Base-by-base conservation (phyloP, 2,888 invertebrate species). In the Clostera curtula region DNA sequence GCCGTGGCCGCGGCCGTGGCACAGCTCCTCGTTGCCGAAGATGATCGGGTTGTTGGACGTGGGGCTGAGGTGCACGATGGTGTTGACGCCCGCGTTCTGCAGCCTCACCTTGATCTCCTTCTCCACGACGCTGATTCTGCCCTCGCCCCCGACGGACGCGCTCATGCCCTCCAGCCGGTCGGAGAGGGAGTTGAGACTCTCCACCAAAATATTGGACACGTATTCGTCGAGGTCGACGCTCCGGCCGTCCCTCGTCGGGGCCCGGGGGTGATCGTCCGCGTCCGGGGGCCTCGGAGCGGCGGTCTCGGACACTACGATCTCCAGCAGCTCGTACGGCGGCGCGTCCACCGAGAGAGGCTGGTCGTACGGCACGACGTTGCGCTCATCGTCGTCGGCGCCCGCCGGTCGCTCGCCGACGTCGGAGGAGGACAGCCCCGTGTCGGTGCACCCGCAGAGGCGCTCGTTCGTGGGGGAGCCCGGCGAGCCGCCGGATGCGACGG, bases 41-140 rank as follows among this genome's bases (percentile, higher is more conserved):
- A 84, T 83, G 11, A 83, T 83, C 44, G 74, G 80, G 36, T 83
- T 71, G 43, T 82, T 83, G 11, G 83, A 80, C 8, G 79, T 79
- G 2, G 82, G 82, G 32, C 82, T 82, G 22, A 82, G 52, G 40
- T 83, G 84, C n/a, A 82, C 82, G 24, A 82, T 73, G 0, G 82
- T 82, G 29, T 82, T 82, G 2, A 84, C 77, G 12, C 76, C 83
- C 2, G 80, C 71, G 40, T 83, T 82, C 43, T 84, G 84, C 27
- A 85, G 42, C 31, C 75, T 80, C 2, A 85, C 80, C 49, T 84
- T 84, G 25, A 85, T 85, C 56, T 85, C 83, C 45, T 84, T 84
- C 42, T 84, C 84, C 12, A 84, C 68, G 2, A 85, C 72, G 45
- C 67, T 79, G 15, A 84, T 62, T 45, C 67, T 73, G 11, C 73